Base-by-base conservation (phyloP, 1,140 invertebrate species). In the Atta texana region DNA sequence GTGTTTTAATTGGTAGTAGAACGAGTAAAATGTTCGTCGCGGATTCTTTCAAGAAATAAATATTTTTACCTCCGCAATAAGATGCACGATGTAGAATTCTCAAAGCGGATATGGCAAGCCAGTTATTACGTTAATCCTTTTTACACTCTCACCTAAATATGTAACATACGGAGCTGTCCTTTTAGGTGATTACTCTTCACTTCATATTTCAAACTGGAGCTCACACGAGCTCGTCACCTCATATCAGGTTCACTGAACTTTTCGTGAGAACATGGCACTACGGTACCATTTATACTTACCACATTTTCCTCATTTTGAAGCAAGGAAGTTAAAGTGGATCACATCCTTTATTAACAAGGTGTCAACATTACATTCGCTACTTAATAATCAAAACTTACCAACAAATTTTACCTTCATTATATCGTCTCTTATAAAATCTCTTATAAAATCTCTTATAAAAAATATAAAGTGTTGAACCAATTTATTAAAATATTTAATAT, bases 201-300 rank as follows among this genome's bases (percentile, higher is more conserved):
- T 61, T 53, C 71, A 74, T 89, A 89, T 89, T 82, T 74, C 85
- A 76, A 64, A 74, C 72, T 51, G 18, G 59, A 61, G 59, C n/a
- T n/a, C n/a, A n/a, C 63, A 71, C 18, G 5, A 75, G 89, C 85
- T 82, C 77, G 85, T 87, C 88, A 84, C 86, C 77, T 90, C 72
- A 28, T 3, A 49, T 51, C 31, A 53, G 87, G 69, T 90, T 90
- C 80, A 64, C 64, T 69, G 81, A 81, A 77, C 61, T 82, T 75
- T 89, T 61, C 77, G 59, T 51, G 44, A 8, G 14, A 61, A 28
- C 24, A 21, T 24, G 16, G 18, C 34, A 28, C n/a, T 55, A 16
- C 34, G 10, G 44, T 24, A 69, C 28, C 18, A 82, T 69, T 87
- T 82, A 72, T 63, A 69, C 34, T 87, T 84, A 51, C 68, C 69